Base-by-base conservation (phyloP, 2,113 vertebrate species). In the Pluvianellus socialis region DNA sequence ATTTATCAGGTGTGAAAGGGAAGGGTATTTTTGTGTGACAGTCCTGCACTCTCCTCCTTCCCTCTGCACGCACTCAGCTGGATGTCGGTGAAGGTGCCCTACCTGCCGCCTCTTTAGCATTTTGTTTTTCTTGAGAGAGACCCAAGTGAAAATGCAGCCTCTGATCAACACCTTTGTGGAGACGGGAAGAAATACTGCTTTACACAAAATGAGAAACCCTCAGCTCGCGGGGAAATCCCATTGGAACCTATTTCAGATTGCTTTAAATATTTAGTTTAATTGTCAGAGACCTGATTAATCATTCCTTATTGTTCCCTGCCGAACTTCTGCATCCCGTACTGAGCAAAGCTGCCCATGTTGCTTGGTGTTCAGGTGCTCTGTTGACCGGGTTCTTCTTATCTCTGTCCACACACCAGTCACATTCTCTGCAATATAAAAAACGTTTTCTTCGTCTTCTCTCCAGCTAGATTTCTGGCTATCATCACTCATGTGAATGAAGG, bases 121-220 rank as follows among this genome's bases (percentile, higher is more conserved):
- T 50, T 44, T 14, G 12, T 7, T 32, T 80, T 40, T 49, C 4
- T 27, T 27, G 22, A 21, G 61, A 35, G 55, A 70, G 3, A 61
- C 35, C 53, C 42, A 15, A 24, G n/a, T 20, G 76, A 53, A 62
- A 93, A 58, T 3, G 4, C 61, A 82, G 49, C 33, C 66, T 47
- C 35, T 61, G 50, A 45, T 7, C 68, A 16, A 42, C 6, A 16
- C 33, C 22, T 28, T 14, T 23, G 45, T n/a, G 58, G 53, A 56
- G 44, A 47, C 18, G 14, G 7, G n/a, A 42, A 50, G 35, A 93
- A 79, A 73, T 53, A 28, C 10, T 23, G 22, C 45, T 83, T 49
- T 50, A 9, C 0, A 0, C 35, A 10, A 38, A 80, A 33, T 0
- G 1, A n/a, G 50, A 50, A 45, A 18, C 40, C 40, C 27, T 47